These are phyloP conservation scores for Halcyon smyrnensis DNA, from an alignment of 2,797 vertebrate genomes.

Conservation along the genomic window DNA sequence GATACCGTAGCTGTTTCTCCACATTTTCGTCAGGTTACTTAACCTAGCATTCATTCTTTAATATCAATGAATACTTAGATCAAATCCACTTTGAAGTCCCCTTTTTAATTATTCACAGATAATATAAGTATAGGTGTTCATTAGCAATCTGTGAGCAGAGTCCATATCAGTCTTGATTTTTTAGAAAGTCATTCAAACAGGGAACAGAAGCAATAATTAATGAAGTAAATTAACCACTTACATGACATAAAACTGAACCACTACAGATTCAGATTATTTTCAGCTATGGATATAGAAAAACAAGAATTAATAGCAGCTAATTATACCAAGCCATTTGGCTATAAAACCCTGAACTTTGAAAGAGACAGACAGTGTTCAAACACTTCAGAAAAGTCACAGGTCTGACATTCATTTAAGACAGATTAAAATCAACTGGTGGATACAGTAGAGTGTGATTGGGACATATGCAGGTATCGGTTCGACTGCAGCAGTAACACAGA, in stretches of 20 bases:
- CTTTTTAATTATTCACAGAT: neutral
- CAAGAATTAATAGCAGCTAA: neutral
- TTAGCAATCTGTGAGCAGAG: neutral
- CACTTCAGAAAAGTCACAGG: neutral
- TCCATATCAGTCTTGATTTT: neutral
- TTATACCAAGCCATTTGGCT: neutral
- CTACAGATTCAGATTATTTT: neutral
- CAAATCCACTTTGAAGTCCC: neutral
- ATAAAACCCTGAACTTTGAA: neutral
- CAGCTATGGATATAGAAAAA: neutral
- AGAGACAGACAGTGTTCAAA: neutral
- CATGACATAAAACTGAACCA: neutral
- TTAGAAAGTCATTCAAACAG: neutral
- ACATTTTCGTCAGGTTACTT: neutral
- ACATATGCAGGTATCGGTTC: fast-evolving
- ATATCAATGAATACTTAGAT: neutral
- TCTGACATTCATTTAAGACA: neutral
- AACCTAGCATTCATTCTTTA: neutral
- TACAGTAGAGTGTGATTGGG: neutral
- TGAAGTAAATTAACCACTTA: neutral
- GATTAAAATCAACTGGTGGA: neutral
- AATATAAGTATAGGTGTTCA: neutral
- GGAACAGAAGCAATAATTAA: neutral
- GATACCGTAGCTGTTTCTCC: neutral
- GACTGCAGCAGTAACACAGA: fast-evolving